These are phyloP conservation scores for Parnassius orleans DNA, from an alignment of 2,888 invertebrate species.

Conservation along the genomic window DNA sequence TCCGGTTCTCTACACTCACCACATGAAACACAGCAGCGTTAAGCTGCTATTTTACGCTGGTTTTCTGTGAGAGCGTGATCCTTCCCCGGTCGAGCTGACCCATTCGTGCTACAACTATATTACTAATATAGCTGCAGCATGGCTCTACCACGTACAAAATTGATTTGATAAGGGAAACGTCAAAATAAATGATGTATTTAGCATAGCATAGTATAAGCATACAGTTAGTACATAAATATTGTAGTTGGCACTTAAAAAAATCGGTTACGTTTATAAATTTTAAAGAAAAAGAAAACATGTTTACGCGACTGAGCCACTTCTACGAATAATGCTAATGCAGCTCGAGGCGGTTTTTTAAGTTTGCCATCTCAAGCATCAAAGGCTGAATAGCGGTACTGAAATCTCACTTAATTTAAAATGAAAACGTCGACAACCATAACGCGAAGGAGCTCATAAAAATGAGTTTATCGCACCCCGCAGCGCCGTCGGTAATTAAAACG, in stretches of 20 bases:
- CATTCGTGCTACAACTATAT: too few species aligned
- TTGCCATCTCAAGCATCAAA: constrained; percentile 36
- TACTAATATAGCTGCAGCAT: too few species aligned
- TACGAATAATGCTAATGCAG: constrained; percentile 32
- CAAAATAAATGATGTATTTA: constrained; percentile 27
- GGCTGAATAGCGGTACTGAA: constrained; percentile 38
- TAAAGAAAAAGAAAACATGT: constrained; percentile 4
- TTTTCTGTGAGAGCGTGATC: too few species aligned
- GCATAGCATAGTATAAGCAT: neutral
- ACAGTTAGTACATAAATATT: neutral
- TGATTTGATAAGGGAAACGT: too few species aligned
- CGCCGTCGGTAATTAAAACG: constrained; percentile 66
- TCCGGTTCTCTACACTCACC: too few species aligned
- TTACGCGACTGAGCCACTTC: constrained; percentile 26
- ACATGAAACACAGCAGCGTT: too few species aligned
- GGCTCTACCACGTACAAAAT: too few species aligned
- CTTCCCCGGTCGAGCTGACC: too few species aligned
- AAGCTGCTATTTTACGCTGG: too few species aligned
- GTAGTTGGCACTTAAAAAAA: neutral
- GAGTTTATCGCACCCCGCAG: constrained; percentile 58
- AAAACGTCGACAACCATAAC: constrained; percentile 66
- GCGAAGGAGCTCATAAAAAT: constrained; percentile 63
- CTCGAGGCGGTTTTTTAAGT: constrained; percentile 32
- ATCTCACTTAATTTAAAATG: constrained; percentile 64
- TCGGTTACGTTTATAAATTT: neutral